Conservation (phyloP, 1,140 invertebrate species). For the Rhysida immarginata region DNA sequence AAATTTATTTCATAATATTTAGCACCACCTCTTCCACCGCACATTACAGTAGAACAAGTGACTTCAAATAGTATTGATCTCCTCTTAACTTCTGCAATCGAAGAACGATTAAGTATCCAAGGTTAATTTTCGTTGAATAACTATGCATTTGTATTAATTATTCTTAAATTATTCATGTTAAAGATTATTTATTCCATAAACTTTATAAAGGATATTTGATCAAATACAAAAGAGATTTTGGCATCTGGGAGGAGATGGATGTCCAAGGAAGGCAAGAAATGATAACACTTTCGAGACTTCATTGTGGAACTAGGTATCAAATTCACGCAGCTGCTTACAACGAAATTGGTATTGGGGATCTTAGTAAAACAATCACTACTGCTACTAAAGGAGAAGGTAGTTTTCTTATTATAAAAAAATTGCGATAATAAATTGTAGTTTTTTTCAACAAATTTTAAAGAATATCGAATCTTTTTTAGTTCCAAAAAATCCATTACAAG, state of each 20-base stretch:
- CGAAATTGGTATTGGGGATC: constrained; percentile 26
- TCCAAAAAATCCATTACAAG: neutral
- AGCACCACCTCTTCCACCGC: no score
- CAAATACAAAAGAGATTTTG: constrained; percentile 31
- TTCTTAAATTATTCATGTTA: no score
- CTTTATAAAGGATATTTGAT: constrained; percentile 28
- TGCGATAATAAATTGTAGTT: no score
- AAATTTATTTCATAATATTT: no score
- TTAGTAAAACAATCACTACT: constrained; percentile 25
- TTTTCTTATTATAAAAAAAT: no score
- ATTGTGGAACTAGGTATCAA: constrained; percentile 43
- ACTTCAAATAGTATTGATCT: no score
- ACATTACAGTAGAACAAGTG: no score
- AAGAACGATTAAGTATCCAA: no score
- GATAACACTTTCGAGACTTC: constrained; percentile 50
- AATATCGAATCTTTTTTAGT: neutral
- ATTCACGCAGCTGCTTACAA: constrained; percentile 31
- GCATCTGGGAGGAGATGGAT: constrained; percentile 35
- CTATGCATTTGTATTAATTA: no score
- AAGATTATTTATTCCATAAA: neutral
- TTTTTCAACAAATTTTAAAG: neutral
- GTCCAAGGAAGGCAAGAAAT: constrained; percentile 47
- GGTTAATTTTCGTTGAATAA: no score
- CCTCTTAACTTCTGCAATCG: no score
- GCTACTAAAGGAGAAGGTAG: constrained; percentile 32